Conservation (phyloP, 2,888 invertebrate genomes). For the Pomacea canaliculata region DNA sequence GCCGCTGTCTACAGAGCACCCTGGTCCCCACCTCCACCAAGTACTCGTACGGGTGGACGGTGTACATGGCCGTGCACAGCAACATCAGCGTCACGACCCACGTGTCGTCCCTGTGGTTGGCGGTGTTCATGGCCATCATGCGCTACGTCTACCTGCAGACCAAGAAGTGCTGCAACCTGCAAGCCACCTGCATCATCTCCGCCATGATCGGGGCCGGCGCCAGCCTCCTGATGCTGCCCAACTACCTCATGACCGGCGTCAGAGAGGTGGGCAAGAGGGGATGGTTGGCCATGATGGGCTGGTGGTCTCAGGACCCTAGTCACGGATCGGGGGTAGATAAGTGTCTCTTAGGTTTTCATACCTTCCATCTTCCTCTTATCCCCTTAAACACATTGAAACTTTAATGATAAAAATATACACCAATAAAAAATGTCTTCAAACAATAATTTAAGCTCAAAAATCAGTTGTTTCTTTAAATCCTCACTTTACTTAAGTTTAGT, state of each 20-base stretch:
- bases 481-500: too few species aligned
- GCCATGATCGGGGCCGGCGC: constrained; percentile 76
- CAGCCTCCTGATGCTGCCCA: constrained; percentile 53
- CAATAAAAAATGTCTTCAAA: too few species aligned
- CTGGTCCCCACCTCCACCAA: constrained; percentile 42
- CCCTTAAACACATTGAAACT: too few species aligned
- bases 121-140: constrained; percentile 92
- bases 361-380: too few species aligned
- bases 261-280: background rate
- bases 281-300: too few species aligned
- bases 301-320: too few species aligned
- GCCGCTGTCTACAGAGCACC: constrained; percentile 47
- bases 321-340: too few species aligned
- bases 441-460: too few species aligned
- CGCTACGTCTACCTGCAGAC: constrained; percentile 74
- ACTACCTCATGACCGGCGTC: constrained; percentile 46
- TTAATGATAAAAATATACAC: too few species aligned
- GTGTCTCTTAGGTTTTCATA: too few species aligned
- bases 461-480: too few species aligned
- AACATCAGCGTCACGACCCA: constrained; percentile 88
- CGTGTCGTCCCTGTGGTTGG: constrained; percentile 93
- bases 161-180: constrained; percentile 29
- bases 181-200: constrained; percentile 18
- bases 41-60: constrained; percentile 64
- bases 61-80: constrained; percentile 79